Conservation (phyloP, 2,113 vertebrate species). For the Dipodomys stephensi region DNA sequence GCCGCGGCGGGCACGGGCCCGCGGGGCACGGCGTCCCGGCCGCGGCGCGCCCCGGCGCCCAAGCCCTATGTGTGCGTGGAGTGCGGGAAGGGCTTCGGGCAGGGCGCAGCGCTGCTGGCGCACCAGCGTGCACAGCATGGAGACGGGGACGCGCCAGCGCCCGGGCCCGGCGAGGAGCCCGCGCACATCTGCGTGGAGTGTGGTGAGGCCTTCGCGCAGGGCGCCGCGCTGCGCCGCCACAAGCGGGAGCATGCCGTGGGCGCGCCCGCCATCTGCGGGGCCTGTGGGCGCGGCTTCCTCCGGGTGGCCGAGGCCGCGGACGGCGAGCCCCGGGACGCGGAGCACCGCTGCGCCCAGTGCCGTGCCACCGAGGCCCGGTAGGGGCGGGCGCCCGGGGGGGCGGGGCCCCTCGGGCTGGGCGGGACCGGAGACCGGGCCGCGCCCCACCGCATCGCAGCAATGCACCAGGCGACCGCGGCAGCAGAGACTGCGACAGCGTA, state of each 20-base stretch:
- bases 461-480: too few species aligned
- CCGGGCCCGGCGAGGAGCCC: conserved; percentile 59
- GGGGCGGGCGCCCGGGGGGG: conserved; percentile 43
- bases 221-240: conserved; percentile 71
- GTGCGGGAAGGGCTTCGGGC: conserved; percentile 78
- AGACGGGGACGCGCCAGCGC: conserved; percentile 32
- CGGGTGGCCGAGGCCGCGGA: conserved; percentile 5
- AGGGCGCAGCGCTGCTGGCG: conserved; percentile 64
- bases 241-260: conserved; percentile 70
- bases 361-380: conserved; percentile 56
- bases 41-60: conserved; percentile 71
- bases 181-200: conserved; percentile 74
- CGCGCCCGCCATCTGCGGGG: conserved; percentile 59
- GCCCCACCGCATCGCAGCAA: too few species aligned
- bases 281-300: conserved; percentile 74
- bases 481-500: too few species aligned
- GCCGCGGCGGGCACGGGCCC: not conserved
- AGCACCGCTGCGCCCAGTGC: conserved; percentile 52
- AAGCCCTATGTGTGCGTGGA: conserved; percentile 78
- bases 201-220: conserved; percentile 76
- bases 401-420: conserved; percentile 70
- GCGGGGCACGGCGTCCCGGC: conserved; percentile 16
- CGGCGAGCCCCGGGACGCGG: not conserved
- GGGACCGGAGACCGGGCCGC: not conserved
- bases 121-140: conserved; percentile 79